A percentile compares a stretch with the other conserved stretches of the same genome.
Evolutionary conservation across 2,888 invertebrate genomes (phyloP).

Genomic region (Drosophila atripex): DNA sequence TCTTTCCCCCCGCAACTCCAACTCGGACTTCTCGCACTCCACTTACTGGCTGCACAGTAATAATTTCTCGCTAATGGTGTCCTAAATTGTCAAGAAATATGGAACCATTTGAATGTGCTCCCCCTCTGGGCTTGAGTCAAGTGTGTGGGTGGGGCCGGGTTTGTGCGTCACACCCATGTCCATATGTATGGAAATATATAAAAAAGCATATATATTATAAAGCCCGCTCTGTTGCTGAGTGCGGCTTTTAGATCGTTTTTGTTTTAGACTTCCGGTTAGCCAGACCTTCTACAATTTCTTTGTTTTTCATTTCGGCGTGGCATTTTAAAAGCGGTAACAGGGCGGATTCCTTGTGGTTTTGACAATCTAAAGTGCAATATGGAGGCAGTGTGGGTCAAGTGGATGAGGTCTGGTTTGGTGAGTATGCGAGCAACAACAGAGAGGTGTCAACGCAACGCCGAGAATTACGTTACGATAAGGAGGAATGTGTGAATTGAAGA

Average conservation of each 20-base stretch:
- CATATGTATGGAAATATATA: slow-evolving; percentile 18
- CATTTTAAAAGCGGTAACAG: slow-evolving; percentile 38
- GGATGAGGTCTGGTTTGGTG: slow-evolving; percentile 5
- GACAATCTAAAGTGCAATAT: slow-evolving; percentile 61
- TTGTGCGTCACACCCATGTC: slow-evolving; percentile 27
- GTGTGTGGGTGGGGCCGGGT: slow-evolving; percentile 58
- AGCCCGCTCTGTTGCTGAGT: slow-evolving; percentile 63
- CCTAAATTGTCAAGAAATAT: slow-evolving; percentile 80
- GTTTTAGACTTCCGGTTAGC: slow-evolving; percentile 77
- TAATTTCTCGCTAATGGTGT: slow-evolving; percentile 81
- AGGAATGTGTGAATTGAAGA: too few species aligned
- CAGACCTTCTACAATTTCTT: slow-evolving; percentile 60
- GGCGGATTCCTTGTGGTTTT: slow-evolving; percentile 48
- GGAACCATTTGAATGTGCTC: slow-evolving; percentile 77
- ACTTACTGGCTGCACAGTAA: slow-evolving; percentile 62
- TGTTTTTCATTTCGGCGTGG: slow-evolving; percentile 52
- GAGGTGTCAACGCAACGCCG: slow-evolving; percentile 32
- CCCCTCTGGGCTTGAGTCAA: slow-evolving; percentile 31
- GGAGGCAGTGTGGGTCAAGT: slow-evolving; percentile 46
- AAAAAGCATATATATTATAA: slow-evolving; percentile 33
- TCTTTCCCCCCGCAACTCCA: background rate
- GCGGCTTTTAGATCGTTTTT: slow-evolving; percentile 78
- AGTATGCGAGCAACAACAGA: slow-evolving; percentile 13
- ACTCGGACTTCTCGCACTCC: slow-evolving; percentile 33
- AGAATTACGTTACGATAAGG: slow-evolving; percentile 15